A percentile compares a stretch with the other conserved stretches of the same genome.
These are phyloP conservation scores for Nymphicus hollandicus DNA, from an alignment of 2,113 vertebrate genomes.

Conservation along the genomic window DNA sequence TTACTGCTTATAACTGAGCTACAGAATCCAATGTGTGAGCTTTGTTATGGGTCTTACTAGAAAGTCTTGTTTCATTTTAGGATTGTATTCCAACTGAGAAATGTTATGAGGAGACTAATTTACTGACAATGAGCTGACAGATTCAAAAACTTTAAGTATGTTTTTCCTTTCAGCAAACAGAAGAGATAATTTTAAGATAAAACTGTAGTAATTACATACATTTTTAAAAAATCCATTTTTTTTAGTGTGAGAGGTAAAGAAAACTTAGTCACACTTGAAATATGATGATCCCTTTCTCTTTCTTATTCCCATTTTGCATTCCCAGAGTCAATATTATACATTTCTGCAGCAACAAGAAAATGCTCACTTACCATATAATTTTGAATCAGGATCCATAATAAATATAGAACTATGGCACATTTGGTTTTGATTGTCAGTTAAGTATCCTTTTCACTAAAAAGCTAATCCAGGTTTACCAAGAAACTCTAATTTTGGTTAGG, in stretches of 20 bases:
- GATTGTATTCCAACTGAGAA: background rate
- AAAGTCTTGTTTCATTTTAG: background rate
- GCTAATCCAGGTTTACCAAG: conserved; percentile 71
- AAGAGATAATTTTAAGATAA: background rate
- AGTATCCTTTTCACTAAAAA: conserved; percentile 64
- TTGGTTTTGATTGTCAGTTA: conserved; percentile 60
- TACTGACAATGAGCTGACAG: background rate
- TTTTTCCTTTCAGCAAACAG: background rate
- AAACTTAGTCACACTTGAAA: background rate
- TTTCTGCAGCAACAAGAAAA: background rate
- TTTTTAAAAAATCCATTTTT: background rate
- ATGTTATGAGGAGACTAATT: background rate
- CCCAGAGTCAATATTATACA: background rate
- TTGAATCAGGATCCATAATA: background rate
- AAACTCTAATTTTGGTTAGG: conserved; percentile 73
- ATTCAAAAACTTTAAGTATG: background rate
- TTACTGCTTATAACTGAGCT: background rate
- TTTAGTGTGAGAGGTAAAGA: background rate
- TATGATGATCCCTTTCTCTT: background rate
- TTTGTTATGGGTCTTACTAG: background rate
- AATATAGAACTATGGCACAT: conserved; percentile 28
- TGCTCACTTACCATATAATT: background rate
- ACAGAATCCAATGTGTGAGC: background rate
- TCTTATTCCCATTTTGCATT: background rate
- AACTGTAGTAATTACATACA: background rate